Conservation (phyloP, 2,888 invertebrate genomes). For the Venusia cambrica region DNA sequence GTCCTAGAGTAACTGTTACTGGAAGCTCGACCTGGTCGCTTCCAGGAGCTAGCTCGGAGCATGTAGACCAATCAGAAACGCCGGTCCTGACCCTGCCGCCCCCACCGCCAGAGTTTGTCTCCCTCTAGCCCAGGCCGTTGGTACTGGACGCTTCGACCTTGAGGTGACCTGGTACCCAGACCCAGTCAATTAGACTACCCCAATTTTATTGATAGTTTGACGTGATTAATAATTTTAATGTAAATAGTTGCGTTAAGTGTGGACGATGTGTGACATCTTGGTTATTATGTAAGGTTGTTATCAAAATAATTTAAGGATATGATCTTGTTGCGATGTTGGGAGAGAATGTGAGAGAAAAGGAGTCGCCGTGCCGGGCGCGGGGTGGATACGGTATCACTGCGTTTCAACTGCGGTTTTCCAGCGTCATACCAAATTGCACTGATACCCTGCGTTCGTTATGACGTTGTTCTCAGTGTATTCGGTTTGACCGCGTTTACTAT, state of each 20-base stretch:
- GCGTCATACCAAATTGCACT: too few species aligned
- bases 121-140: slow-evolving; percentile 75
- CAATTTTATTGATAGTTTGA: slow-evolving; percentile 62
- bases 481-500: too few species aligned
- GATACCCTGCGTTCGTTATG: too few species aligned
- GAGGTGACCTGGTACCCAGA: slow-evolving; percentile 75
- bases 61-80: slow-evolving; percentile 59
- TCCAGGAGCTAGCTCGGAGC: slow-evolving; percentile 80
- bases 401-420: too few species aligned
- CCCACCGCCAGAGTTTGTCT: slow-evolving; percentile 78
- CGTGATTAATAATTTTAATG: slow-evolving; percentile 60
- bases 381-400: too few species aligned
- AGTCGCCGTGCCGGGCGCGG: neutral
- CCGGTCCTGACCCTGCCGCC: slow-evolving; percentile 76
- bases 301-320: slow-evolving; percentile 64
- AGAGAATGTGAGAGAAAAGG: slow-evolving; percentile 47
- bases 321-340: slow-evolving; percentile 65
- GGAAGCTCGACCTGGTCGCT: slow-evolving; percentile 91
- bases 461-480: too few species aligned
- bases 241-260: slow-evolving; percentile 62
- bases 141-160: slow-evolving; percentile 69
- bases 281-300: slow-evolving; percentile 73
- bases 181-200: slow-evolving; percentile 75
- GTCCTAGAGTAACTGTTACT: slow-evolving; percentile 93
- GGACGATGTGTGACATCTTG: slow-evolving; percentile 74